phyloP scores from a whole-genome alignment of 2,797 vertebrate genomes.

The Anabas testudineus region DNA sequence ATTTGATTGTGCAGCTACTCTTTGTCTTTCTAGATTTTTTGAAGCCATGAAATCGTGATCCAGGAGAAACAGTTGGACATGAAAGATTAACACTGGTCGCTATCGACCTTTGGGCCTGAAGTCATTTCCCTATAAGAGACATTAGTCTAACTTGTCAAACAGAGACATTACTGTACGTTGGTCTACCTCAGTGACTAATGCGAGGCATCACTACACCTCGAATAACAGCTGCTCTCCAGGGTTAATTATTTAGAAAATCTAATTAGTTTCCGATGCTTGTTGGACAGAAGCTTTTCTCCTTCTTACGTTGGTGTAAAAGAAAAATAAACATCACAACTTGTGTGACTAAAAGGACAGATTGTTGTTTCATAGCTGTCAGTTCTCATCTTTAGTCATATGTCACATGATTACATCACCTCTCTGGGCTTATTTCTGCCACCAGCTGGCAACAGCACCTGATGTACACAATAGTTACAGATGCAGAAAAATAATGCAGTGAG shows the following conservation, averaged over 20 bases:
- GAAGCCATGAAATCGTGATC: slow-evolving; percentile 13
- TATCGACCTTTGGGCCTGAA: slow-evolving; percentile 53
- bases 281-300: slow-evolving; percentile 33
- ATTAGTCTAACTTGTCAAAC: slow-evolving; percentile 47
- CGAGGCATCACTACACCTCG: slow-evolving; percentile 68
- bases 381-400: no score
- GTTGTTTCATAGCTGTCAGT: no score
- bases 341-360: no score
- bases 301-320: neutral
- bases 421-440: no score
- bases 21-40: no score
- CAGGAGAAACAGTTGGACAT: neutral
- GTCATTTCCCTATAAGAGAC: slow-evolving; percentile 40
- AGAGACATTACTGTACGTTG: slow-evolving; percentile 29
- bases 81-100: slow-evolving; percentile 34
- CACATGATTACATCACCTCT: no score
- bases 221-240: slow-evolving; percentile 52
- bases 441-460: no score
- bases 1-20: neutral
- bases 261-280: slow-evolving; percentile 59
- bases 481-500: no score
- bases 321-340: no score
- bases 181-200: slow-evolving; percentile 67
- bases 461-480: no score
- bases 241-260: slow-evolving; percentile 74